Evolutionary conservation across 2,113 vertebrate genomes (phyloP).

Genomic region (Macrotus californicus): DNA sequence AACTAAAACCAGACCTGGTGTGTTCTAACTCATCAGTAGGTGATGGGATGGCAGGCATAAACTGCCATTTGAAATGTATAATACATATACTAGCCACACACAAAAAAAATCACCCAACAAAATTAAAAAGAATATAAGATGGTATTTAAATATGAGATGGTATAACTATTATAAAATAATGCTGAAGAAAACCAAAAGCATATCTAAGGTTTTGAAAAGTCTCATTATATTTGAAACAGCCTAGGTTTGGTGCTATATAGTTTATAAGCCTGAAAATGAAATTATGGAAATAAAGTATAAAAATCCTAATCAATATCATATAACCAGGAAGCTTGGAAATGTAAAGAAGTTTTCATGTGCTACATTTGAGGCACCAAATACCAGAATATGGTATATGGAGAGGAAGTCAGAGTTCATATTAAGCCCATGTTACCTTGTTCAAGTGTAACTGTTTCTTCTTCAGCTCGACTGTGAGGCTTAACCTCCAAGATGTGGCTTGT

Average conservation of each 20-base stretch:
- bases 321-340: constrained; percentile 37
- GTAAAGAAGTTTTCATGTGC: neutral
- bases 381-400: neutral
- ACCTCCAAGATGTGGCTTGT: fast-evolving
- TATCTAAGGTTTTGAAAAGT: constrained; percentile 26
- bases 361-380: neutral
- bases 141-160: neutral
- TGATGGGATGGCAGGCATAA: neutral
- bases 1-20: neutral
- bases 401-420: neutral
- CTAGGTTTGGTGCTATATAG: neutral
- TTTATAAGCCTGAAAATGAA: constrained; percentile 63
- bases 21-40: neutral
- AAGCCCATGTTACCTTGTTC: neutral
- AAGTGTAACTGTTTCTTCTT: neutral
- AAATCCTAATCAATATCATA: constrained; percentile 41
- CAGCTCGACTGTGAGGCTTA: neutral
- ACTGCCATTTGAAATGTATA: neutral
- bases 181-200: constrained; percentile 9
- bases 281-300: constrained; percentile 29
- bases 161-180: neutral
- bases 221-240: constrained; percentile 28
- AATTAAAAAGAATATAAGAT: neutral
- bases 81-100: neutral
- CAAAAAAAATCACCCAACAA: neutral